Evolutionary conservation across 2,888 invertebrate genomes (phyloP).

Genomic region (Epistrophe grossulariae): DNA sequence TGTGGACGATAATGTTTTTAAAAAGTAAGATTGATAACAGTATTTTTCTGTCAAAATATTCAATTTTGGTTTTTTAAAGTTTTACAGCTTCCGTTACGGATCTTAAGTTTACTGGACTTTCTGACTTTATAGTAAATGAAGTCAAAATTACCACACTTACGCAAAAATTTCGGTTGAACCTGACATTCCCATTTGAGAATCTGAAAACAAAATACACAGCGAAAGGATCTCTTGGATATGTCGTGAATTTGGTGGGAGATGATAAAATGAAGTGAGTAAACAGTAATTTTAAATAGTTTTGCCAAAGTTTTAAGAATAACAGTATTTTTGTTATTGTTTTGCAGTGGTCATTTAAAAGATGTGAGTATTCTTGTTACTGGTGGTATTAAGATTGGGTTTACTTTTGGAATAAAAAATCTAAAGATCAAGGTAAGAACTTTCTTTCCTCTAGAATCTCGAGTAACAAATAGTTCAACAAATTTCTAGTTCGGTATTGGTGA

Average conservation of each 20-base stretch:
- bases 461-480: too few species aligned
- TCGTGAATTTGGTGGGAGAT: conserved; percentile 80
- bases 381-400: conserved; percentile 75
- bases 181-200: conserved; percentile 41
- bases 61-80: conserved; percentile 3
- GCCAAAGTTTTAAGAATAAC: background rate
- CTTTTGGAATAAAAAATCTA: conserved; percentile 78
- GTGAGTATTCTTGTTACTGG: conserved; percentile 78
- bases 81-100: conserved; percentile 63
- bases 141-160: conserved; percentile 42
- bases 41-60: too few species aligned
- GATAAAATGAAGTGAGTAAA: conserved; percentile 79
- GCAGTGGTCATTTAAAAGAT: conserved; percentile 77
- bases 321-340: background rate
- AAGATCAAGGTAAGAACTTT: conserved; percentile 77
- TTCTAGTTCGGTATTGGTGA: conserved; percentile 77
- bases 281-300: background rate
- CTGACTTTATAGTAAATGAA: conserved; percentile 56
- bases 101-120: conserved; percentile 40
- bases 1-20: conserved; percentile 55
- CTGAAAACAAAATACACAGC: conserved; percentile 80
- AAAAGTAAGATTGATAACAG: conserved; percentile 22
- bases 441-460: too few species aligned
- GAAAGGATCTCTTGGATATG: conserved; percentile 80
- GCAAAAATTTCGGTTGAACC: conserved; percentile 41